Evolutionary conservation across 2,888 invertebrate species (phyloP).

Genomic region (Lasioglossum calceatum): DNA sequence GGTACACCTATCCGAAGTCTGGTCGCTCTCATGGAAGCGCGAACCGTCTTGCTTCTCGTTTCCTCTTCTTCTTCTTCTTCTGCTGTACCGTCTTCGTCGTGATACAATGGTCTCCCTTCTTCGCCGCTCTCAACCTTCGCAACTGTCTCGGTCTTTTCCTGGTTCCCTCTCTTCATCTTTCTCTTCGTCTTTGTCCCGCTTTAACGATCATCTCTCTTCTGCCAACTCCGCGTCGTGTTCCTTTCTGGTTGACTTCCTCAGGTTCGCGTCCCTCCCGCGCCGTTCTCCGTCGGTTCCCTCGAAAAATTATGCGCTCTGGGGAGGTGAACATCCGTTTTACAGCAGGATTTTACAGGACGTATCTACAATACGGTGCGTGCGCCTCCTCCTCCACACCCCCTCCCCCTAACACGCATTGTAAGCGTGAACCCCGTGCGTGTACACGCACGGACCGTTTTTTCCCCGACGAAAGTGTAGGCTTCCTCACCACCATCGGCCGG

Average conservation of each 20-base stretch:
- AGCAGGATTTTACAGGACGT: constrained; percentile 53
- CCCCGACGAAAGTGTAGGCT: constrained; percentile 22
- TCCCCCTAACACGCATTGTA: neutral
- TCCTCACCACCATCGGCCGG: constrained; percentile 34
- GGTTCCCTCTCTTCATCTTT: neutral
- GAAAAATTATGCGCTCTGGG: constrained; percentile 78
- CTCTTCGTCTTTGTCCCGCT: constrained; percentile 3
- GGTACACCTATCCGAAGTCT: constrained; percentile 78
- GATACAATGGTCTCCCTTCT: constrained; percentile 40
- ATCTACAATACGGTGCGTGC: constrained; percentile 17
- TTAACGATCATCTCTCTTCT: constrained; percentile 13
- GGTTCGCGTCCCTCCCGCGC: constrained; percentile 48
- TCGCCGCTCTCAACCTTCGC: constrained; percentile 39
- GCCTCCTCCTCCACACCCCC: neutral
- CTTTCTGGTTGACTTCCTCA: constrained; percentile 64
- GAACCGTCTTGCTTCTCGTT: constrained; percentile 63
- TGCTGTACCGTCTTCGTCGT: constrained; percentile 29
- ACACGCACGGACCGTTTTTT: constrained; percentile 27
- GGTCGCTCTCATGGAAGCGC: constrained; percentile 71
- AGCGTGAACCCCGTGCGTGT: constrained; percentile 29
- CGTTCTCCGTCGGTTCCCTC: constrained; percentile 69
- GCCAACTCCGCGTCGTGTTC: constrained; percentile 22
- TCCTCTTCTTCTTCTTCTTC: constrained; percentile 39
- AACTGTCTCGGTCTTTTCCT: neutral
- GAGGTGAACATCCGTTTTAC: constrained; percentile 80